Evolutionary conservation across 2,113 vertebrate genomes (phyloP).

Genomic region (Cisticola juncidis): DNA sequence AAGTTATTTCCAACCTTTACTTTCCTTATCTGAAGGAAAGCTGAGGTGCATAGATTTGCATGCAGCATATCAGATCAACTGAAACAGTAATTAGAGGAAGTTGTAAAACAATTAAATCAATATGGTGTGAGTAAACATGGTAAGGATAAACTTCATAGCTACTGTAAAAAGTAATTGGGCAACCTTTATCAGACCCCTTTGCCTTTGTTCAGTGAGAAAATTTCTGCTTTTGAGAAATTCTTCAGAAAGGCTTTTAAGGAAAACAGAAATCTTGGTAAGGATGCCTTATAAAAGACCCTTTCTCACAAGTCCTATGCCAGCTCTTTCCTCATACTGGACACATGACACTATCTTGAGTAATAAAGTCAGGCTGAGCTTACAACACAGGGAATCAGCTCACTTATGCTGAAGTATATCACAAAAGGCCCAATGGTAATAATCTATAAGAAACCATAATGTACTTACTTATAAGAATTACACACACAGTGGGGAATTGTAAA

Average conservation of each 20-base stretch:
- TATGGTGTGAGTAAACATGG: not conserved
- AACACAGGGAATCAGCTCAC: not conserved
- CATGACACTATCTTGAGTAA: not conserved
- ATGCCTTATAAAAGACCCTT: not conserved
- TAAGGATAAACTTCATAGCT: not conserved
- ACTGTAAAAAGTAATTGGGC: not conserved
- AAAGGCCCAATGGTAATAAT: not conserved
- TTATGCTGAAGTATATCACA: not conserved
- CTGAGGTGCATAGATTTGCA: not conserved
- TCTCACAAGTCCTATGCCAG: not conserved
- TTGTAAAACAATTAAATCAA: conserved; percentile 36
- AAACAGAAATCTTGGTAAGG: not conserved
- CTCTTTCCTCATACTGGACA: not conserved
- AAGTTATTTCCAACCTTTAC: not conserved
- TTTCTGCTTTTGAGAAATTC: not conserved
- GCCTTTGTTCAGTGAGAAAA: not conserved
- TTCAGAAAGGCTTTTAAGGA: not conserved
- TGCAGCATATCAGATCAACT: not conserved
- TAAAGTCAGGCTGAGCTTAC: not conserved
- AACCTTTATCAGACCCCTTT: not conserved
- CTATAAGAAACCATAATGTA: not conserved
- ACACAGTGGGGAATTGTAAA: not conserved
- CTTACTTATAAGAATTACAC: not conserved
- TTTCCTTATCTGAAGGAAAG: not conserved
- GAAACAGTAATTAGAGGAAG: conserved; percentile 34